These are phyloP conservation scores for Adelognathus sp. DNA, from an alignment of 2,888 invertebrate species.

Conservation along the genomic window DNA sequence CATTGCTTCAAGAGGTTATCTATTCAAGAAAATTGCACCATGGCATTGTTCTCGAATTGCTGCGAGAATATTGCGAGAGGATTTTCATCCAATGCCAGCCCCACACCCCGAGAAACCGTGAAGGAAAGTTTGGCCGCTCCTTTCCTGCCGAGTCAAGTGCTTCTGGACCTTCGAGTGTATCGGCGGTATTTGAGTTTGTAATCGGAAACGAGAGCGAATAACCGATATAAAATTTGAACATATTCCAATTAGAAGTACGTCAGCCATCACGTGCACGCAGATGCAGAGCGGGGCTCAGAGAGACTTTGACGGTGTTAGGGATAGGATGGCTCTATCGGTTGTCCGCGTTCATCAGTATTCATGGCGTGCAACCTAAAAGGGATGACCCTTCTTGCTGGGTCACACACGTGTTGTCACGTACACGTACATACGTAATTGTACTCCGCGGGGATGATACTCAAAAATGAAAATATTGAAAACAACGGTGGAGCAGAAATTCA, in stretches of 20 bases:
- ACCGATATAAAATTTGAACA: background rate
- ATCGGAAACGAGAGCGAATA: background rate
- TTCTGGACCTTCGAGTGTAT: no score
- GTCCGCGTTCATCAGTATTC: conserved; percentile 36
- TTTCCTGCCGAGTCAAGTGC: no score
- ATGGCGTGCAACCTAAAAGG: conserved; percentile 9
- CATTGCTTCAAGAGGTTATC: no score
- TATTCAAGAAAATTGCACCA: no score
- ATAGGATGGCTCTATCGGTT: background rate
- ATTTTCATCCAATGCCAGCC: no score
- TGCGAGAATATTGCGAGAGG: no score
- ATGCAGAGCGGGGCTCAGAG: background rate
- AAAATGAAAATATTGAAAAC: background rate
- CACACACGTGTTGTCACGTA: background rate
- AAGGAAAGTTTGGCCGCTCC: no score
- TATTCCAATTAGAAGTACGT: background rate
- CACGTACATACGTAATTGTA: background rate
- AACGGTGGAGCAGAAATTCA: no score
- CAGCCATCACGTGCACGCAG: background rate
- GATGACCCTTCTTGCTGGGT: background rate
- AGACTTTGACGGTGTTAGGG: background rate
- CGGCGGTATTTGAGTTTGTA: background rate
- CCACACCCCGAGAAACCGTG: no score
- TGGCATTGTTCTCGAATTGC: no score
- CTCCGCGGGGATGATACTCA: background rate